Evolutionary conservation across 2,113 vertebrate species (phyloP).

Genomic region (Baryphthengus martii): DNA sequence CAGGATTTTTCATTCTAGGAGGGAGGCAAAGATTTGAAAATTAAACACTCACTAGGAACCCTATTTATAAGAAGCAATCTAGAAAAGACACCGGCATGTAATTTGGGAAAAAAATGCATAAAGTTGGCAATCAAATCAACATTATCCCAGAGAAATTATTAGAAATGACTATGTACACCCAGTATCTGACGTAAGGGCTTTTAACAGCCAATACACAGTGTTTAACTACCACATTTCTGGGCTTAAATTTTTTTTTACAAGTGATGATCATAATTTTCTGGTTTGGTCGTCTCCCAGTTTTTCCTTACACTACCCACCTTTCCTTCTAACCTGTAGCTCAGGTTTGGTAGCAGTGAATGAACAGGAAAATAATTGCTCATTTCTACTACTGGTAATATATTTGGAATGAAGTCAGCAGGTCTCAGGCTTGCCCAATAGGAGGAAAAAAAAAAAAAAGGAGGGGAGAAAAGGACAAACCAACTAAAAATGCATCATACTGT

Average conservation of each 20-base stretch:
- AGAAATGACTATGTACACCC: neutral
- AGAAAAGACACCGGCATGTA: neutral
- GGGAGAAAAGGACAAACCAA: neutral
- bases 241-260: neutral
- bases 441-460: neutral
- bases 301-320: neutral
- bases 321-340: neutral
- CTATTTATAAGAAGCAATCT: neutral
- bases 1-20: neutral
- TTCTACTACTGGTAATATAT: neutral
- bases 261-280: neutral
- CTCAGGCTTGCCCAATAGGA: neutral
- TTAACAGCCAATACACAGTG: neutral
- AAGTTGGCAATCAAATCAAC: neutral
- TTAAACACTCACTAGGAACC: neutral
- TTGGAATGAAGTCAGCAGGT: neutral
- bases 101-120: neutral
- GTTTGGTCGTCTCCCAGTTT: neutral
- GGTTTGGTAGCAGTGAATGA: neutral
- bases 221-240: neutral
- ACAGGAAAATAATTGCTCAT: neutral
- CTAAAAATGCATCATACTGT: accelerated
- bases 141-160: neutral
- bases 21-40: neutral
- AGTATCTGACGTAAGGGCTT: neutral